phyloP scores from a whole-genome alignment of 2,888 invertebrate genomes.

The Diadegma fenestrale region DNA sequence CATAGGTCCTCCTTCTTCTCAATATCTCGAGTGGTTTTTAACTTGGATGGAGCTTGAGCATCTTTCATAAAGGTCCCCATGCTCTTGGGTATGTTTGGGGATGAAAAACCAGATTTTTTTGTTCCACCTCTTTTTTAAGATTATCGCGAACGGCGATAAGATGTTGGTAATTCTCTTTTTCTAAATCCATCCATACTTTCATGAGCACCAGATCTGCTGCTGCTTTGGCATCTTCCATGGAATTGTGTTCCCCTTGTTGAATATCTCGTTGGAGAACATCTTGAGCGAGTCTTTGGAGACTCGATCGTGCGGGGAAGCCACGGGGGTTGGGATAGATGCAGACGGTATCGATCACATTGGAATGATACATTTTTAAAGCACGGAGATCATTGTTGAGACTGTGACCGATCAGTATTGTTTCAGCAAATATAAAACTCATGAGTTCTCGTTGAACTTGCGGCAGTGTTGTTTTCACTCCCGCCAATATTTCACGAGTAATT shows the following conservation, averaged over 20 bases:
- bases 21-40: neutral
- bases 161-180: too few relatives aligned
- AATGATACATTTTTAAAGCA: conserved; percentile 93
- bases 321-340: conserved; percentile 94
- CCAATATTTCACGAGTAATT: conserved; percentile 89
- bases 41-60: neutral
- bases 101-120: neutral
- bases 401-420: conserved; percentile 97
- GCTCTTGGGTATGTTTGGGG: too few relatives aligned
- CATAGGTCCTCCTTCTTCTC: conserved; percentile 5
- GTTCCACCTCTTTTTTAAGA: neutral
- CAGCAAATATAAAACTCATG: conserved; percentile 91
- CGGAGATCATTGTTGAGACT: conserved; percentile 97
- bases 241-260: conserved; percentile 93
- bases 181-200: conserved; percentile 7
- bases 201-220: conserved; percentile 94
- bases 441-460: conserved; percentile 94
- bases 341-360: conserved; percentile 95
- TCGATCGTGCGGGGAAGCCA: conserved; percentile 93
- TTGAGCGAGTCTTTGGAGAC: conserved; percentile 92
- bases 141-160: neutral
- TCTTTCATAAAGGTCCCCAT: neutral
- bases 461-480: conserved; percentile 88
- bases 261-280: conserved; percentile 92
- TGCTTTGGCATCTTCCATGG: conserved; percentile 96